Percentiles rank a stretch among this genome's conserved stretches.
Evolutionary conservation across 2,797 vertebrate genomes (phyloP).

Genomic region (Artibeus jamaicensis): DNA sequence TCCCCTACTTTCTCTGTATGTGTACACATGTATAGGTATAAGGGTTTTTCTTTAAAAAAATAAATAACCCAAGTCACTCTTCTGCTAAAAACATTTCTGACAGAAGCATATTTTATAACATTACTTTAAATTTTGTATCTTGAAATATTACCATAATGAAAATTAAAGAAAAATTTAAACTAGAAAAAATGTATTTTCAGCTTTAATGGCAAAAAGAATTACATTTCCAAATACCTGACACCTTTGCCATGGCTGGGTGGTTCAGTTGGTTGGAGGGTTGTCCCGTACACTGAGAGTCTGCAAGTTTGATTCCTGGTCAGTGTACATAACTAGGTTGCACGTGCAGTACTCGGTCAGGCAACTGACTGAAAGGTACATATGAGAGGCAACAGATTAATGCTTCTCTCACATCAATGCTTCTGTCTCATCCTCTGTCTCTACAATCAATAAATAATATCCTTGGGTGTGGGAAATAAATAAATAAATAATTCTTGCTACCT

Average conservation of each 20-base stretch:
- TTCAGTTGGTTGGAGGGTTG: background rate
- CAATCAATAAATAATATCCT: background rate
- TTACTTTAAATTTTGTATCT: background rate
- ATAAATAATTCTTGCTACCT: background rate
- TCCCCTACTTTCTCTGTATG: background rate
- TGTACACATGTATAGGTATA: background rate
- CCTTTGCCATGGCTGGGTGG: background rate
- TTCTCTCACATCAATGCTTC: background rate
- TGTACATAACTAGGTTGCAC: background rate
- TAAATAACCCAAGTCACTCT: background rate
- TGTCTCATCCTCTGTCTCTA: background rate
- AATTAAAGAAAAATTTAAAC: background rate
- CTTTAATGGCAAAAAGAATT: background rate
- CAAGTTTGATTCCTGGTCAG: background rate
- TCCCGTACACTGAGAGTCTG: background rate
- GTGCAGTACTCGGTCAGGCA: background rate
- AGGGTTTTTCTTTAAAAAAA: background rate
- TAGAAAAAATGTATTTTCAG: background rate
- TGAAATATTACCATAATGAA: background rate
- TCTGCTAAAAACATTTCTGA: background rate
- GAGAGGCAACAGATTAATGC: background rate
- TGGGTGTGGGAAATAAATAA: background rate
- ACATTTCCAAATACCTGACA: background rate
- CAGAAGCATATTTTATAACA: background rate
- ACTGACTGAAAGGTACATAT: too few species aligned